Evolutionary conservation across 2,888 invertebrate species (phyloP), one percentile per base, ranked within the genome.

Genomic region (Chrysolina oricalcia): DNA sequence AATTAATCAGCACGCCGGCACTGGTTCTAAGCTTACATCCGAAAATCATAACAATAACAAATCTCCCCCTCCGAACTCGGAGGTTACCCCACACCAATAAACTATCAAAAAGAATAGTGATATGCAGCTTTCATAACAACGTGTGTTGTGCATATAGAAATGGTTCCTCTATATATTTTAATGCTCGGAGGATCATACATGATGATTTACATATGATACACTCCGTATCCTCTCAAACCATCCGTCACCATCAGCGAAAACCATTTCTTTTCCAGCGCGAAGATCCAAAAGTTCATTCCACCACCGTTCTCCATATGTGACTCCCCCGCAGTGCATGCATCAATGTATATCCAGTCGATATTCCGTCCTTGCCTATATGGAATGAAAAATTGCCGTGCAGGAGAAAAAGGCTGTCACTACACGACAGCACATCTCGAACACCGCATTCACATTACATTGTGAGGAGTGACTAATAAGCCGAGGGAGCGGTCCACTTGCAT

Each of bases 351-450:
- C 19, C 50, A 50, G 50, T 50, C 50, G 19, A 50, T 19, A 50
- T 50, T 50, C 50, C 50, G 50, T 50, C 50, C 50, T 50, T 19
- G 50, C 50, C 50, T 50, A 50, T 50, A 50, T 50, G 65, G 56
- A 70, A 74, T 74, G 74, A 70, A 75, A 75, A 75, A 70, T 72
- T 75, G 68, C 75, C 50, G 46, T 65, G 70, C 66, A 63, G 59
- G 75, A 53, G 72, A 72, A 75, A 75, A 75, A 75, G 50, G 56
- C 72, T 72, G 76, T 73, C 71, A 70, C 67, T 70, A 74, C 76
- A 73, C 69, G 76, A 76, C 76, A 76, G 56, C 64, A 64, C 73
- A 72, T 73, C 73, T 76, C 73, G 73, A 68, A 71, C 68, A 48
- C 69, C 71, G 69, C 75, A 74, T 74, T 63, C 73, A 70, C 73